These are phyloP conservation scores for Drosophila asahinai DNA, from an alignment of 1,140 invertebrate species.

Conservation along the genomic window DNA sequence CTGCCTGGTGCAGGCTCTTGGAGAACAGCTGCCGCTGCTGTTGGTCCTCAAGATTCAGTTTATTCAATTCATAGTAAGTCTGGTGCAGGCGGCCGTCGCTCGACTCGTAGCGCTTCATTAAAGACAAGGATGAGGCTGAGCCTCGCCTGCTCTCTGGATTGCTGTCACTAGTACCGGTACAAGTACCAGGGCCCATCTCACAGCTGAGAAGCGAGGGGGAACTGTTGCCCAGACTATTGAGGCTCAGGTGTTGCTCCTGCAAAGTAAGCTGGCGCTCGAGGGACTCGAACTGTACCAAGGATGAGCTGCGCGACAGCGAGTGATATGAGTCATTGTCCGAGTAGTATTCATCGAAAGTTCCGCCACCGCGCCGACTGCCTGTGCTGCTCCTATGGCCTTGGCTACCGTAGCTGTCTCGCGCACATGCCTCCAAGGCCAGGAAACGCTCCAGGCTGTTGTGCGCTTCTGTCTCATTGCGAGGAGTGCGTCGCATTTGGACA, in stretches of 20 bases:
- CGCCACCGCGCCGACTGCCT: conserved; percentile 57
- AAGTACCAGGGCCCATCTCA: conserved; percentile 63
- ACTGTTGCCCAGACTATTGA: conserved; percentile 73
- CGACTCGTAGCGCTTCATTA: conserved; percentile 78
- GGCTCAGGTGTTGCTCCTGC: conserved; percentile 73
- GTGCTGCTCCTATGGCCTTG: conserved; percentile 66
- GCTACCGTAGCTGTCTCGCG: conserved; percentile 66
- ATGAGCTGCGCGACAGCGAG: conserved; percentile 89
- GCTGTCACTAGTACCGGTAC: conserved; percentile 62
- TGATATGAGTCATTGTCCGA: conserved; percentile 86
- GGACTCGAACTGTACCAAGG: conserved; percentile 92
- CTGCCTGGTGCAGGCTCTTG: conserved; percentile 52
- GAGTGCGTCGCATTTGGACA: conserved; percentile 64
- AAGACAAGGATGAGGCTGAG: conserved; percentile 62
- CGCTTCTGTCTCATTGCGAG: conserved; percentile 48
- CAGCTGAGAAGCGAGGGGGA: conserved; percentile 85
- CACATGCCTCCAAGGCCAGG: conserved; percentile 54
- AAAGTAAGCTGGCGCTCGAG: conserved; percentile 85
- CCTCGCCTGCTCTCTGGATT: conserved; percentile 74
- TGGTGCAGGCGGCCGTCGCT: conserved; percentile 77
- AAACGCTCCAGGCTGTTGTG: conserved; percentile 73
- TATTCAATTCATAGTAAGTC: conserved; percentile 81
- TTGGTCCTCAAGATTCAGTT: conserved; percentile 68
- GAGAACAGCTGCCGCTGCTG: conserved; percentile 55
- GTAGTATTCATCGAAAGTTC: conserved; percentile 83